Evolutionary conservation across 2,113 vertebrate genomes (phyloP).

Genomic region (Neotoma lepida): DNA sequence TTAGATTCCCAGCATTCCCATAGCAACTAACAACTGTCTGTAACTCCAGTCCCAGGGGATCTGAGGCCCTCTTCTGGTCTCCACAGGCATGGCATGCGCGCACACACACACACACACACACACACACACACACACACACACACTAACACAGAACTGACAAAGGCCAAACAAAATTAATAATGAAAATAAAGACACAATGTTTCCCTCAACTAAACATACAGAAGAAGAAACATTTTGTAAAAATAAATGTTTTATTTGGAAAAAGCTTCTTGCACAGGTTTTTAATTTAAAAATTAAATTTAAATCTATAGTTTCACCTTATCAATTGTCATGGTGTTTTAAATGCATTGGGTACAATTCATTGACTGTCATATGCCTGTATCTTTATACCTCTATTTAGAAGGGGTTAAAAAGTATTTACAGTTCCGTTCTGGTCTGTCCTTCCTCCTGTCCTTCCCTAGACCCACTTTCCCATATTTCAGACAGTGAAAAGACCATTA

Average conservation of each 20-base stretch:
- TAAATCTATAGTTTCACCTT: constrained; percentile 77
- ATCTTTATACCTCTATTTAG: constrained; percentile 46
- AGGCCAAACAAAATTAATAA: constrained; percentile 52
- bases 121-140: not conserved
- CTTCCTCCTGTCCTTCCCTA: not conserved
- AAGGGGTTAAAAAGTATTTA: constrained; percentile 67
- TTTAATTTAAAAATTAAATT: constrained; percentile 40
- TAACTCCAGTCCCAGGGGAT: not conserved
- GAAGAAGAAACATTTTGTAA: constrained; percentile 76
- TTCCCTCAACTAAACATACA: constrained; percentile 63
- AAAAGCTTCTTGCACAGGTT: constrained; percentile 83
- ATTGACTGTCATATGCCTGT: not conserved
- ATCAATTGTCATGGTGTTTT: constrained; percentile 62
- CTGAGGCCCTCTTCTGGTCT: not conserved
- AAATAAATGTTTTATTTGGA: constrained; percentile 84
- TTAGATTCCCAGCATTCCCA: not conserved
- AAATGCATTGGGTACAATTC: constrained; percentile 41
- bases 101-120: not conserved
- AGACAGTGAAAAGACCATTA: constrained; percentile 52
- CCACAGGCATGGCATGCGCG: too few relatives aligned
- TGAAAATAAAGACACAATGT: constrained; percentile 52
- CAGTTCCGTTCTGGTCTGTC: constrained; percentile 42
- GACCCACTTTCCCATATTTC: constrained; percentile 54
- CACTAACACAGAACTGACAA: not conserved
- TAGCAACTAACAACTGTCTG: not conserved